A percentile compares a stretch with the other conserved stretches of the same genome.
These are phyloP conservation scores for Daubentonia madagascariensis DNA, from an alignment of 2,113 vertebrate species.

Conservation along the genomic window DNA sequence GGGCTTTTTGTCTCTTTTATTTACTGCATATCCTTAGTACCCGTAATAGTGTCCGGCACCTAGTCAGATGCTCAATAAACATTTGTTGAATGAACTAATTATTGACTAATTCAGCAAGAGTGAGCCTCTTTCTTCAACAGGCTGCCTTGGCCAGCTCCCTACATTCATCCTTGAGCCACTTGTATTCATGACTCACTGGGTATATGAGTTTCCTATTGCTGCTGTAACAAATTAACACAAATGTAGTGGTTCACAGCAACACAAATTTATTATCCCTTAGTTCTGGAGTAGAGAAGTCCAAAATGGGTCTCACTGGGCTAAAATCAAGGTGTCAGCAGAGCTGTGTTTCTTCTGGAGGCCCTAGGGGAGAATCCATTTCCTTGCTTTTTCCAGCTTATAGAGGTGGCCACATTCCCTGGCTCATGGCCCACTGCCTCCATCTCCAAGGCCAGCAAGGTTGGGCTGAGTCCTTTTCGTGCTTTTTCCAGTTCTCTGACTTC, in stretches of 20 bases:
- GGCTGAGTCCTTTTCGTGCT: background rate
- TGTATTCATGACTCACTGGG: background rate
- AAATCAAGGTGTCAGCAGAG: background rate
- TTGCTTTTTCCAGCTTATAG: background rate
- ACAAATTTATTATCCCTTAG: background rate
- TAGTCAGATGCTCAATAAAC: background rate
- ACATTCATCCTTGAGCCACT: background rate
- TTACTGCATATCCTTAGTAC: background rate
- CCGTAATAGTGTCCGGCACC: background rate
- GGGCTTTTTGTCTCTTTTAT: background rate
- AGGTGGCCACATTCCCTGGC: background rate
- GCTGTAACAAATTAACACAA: background rate
- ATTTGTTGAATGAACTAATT: slow-evolving; percentile 8
- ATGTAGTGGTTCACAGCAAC: background rate
- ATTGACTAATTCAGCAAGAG: slow-evolving; percentile 13
- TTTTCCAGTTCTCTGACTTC: background rate
- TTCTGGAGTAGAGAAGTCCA: background rate
- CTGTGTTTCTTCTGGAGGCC: background rate
- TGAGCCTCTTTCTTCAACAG: background rate
- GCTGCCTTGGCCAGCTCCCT: background rate
- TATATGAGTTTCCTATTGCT: background rate
- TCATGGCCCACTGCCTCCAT: background rate
- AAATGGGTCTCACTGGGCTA: background rate
- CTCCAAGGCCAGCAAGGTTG: background rate
- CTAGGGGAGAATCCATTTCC: background rate